Evolutionary conservation across 1,140 invertebrate species (phyloP).

Genomic region (Sarcophaga peregrina): DNA sequence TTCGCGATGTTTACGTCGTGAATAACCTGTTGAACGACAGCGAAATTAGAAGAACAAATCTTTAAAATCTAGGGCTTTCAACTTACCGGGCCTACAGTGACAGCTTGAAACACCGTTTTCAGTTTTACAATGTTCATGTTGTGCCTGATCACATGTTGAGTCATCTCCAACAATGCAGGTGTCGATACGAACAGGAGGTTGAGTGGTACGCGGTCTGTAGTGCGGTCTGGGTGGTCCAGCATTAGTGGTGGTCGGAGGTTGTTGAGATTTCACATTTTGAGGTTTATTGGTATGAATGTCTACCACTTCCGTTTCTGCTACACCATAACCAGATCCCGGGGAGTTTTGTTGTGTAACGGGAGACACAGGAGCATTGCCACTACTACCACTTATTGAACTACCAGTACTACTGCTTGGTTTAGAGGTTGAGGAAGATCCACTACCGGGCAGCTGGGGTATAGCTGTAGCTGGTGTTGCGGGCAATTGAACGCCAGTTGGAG

Average conservation of each 20-base stretch:
- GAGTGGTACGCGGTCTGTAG: conserved; percentile 71
- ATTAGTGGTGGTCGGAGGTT: conserved; percentile 61
- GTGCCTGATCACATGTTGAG: conserved; percentile 87
- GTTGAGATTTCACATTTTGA: conserved; percentile 38
- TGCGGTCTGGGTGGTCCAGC: conserved; percentile 66
- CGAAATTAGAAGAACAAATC: background rate
- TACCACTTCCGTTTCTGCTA: conserved; percentile 66
- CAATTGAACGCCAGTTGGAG: conserved; percentile 50
- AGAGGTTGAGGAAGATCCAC: background rate
- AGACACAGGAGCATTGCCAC: conserved; percentile 45
- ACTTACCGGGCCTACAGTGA: conserved; percentile 80
- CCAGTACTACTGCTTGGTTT: conserved; percentile 3
- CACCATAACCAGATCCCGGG: conserved; percentile 68
- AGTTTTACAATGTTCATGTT: conserved; percentile 88
- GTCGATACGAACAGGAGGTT: conserved; percentile 83
- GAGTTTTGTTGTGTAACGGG: conserved; percentile 58
- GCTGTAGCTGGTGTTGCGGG: conserved; percentile 55
- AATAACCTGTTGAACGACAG: conserved; percentile 72
- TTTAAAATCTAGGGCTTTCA: background rate
- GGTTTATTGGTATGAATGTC: conserved; percentile 55
- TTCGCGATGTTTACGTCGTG: conserved; percentile 79
- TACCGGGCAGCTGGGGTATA: conserved; percentile 56
- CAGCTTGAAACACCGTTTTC: conserved; percentile 92
- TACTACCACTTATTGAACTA: conserved; percentile 29
- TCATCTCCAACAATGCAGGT: conserved; percentile 95